These are phyloP conservation scores for Drosophila robusta DNA, from an alignment of 2,888 invertebrate species.

Conservation along the genomic window DNA sequence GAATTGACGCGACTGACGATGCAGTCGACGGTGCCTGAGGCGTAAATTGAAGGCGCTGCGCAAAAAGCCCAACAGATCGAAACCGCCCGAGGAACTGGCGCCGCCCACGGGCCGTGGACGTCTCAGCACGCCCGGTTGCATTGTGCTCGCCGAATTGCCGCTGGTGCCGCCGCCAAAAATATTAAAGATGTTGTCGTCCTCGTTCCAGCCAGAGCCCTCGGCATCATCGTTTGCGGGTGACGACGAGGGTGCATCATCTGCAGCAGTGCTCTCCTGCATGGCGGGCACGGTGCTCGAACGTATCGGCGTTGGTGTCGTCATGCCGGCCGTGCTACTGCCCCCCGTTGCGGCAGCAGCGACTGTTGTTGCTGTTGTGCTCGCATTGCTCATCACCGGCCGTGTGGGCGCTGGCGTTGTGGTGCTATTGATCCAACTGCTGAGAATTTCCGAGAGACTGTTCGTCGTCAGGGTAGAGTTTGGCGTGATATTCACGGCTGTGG, in stretches of 20 bases:
- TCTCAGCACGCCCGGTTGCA: conserved; percentile 62
- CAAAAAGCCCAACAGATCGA: conserved; percentile 83
- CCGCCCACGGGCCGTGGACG: conserved; percentile 79
- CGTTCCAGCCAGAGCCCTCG: conserved; percentile 87
- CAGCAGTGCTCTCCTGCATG: conserved; percentile 27
- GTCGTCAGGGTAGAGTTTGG: conserved; percentile 5
- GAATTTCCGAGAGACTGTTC: conserved; percentile 25
- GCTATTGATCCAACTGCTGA: conserved; percentile 28
- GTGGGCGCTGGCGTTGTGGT: conserved; percentile 13
- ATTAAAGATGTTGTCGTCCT: conserved; percentile 48
- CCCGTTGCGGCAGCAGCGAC: conserved; percentile 1
- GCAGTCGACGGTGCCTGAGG: conserved; percentile 53
- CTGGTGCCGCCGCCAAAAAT: conserved; percentile 44
- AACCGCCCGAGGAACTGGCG: conserved; percentile 62
- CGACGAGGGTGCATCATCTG: conserved; percentile 38
- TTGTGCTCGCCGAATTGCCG: conserved; percentile 31
- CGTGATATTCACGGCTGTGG: background rate
- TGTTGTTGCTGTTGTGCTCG: conserved; percentile 28
- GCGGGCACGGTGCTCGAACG: conserved; percentile 49
- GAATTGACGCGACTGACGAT: conserved; percentile 69
- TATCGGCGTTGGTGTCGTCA: conserved; percentile 49
- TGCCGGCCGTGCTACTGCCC: conserved; percentile 37
- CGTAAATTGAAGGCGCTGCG: conserved; percentile 80
- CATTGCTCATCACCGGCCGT: conserved; percentile 15
- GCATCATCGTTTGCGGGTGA: conserved; percentile 79